Base-by-base conservation (phyloP, 2,113 vertebrate species). In the Semnornis frantzii region DNA sequence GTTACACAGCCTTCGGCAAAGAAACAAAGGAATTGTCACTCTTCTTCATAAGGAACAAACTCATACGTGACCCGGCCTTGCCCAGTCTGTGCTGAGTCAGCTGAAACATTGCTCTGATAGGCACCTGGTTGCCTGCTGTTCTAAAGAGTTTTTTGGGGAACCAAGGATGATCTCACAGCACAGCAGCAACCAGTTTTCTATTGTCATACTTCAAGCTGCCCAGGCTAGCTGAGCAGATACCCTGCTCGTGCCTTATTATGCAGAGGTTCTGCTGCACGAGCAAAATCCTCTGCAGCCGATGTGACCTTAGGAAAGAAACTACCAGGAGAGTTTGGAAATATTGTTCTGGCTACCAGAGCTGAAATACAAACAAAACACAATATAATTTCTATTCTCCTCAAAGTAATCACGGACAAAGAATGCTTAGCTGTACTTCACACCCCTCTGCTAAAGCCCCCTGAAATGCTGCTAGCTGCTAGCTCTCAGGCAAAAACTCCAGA, bases 381-480 rank as follows among this genome's bases (percentile, higher is more conserved):
- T 17, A 33, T 48, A 6, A 55, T 48, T 78, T 54, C 37, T n/a
- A 37, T 10, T 10, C 48, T 62, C 3, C 58, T 55, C 46, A 28
- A 44, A 55, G 24, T 9, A 74, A 28, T 2, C 0, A 1, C 24
- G 57, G 23, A 39, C 46, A 30, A 5, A 4, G 12, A 20, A 25
- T 15, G 69, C 54, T 27, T 6, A 9, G 11, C 63, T 25, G 18
- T 18, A 34, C 21, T 63, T 37, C 69, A 44, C 11, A 34, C 0
- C 1, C 7, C 58, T 52, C 57, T 33, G 75, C 34, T 15, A n/a
- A 57, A 46, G 62, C 5, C 4, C 11, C 60, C 21, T 3, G 1
- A n/a, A 44, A 71, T 0, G 0, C 3, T 1, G 15, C 39, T 30
- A 31, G 3, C 14, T 18, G 27, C 33, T 23, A 28, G n/a, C 17